Percentiles rank a stretch among this genome's conserved stretches.
Conservation (phyloP, 1,140 invertebrate genomes). For the Plectrocnemia conspersa region DNA sequence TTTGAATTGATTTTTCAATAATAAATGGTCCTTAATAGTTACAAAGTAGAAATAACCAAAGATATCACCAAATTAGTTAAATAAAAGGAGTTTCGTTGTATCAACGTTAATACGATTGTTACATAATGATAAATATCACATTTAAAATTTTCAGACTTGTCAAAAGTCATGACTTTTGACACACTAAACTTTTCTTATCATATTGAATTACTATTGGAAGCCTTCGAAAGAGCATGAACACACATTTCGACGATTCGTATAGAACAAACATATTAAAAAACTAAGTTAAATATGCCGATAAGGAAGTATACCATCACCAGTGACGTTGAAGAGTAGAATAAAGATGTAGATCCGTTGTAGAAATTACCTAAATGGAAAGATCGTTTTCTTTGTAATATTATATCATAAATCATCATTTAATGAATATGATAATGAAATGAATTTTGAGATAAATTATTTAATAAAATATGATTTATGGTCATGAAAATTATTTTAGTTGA, state of each 20-base stretch:
- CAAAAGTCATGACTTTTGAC: too few species aligned
- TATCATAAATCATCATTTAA: conserved; percentile 7
- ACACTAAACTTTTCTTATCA: too few species aligned
- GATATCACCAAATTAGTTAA: too few species aligned
- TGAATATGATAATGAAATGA: conserved; percentile 8
- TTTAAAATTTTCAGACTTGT: too few species aligned
- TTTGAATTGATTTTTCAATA: too few species aligned
- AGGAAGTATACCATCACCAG: conserved; percentile 27
- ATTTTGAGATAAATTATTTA: too few species aligned
- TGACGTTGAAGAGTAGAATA: conserved; percentile 18
- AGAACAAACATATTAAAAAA: conserved; percentile 6
- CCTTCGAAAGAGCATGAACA: conserved; percentile 11
- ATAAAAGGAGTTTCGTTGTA: too few species aligned
- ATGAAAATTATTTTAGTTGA: not conserved
- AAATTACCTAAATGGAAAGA: conserved; percentile 33
- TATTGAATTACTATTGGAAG: too few species aligned
- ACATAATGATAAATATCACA: too few species aligned
- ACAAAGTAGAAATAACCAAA: too few species aligned
- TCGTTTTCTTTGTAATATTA: conserved; percentile 21
- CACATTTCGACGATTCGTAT: not conserved
- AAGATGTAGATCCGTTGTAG: conserved; percentile 25
- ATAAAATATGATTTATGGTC: not conserved
- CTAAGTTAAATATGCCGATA: not conserved
- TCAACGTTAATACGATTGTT: too few species aligned
- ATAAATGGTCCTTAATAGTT: too few species aligned